Percentiles rank a stretch among this genome's conserved stretches.
Conservation (phyloP, 2,113 vertebrate genomes). For the Macquaria australasica region DNA sequence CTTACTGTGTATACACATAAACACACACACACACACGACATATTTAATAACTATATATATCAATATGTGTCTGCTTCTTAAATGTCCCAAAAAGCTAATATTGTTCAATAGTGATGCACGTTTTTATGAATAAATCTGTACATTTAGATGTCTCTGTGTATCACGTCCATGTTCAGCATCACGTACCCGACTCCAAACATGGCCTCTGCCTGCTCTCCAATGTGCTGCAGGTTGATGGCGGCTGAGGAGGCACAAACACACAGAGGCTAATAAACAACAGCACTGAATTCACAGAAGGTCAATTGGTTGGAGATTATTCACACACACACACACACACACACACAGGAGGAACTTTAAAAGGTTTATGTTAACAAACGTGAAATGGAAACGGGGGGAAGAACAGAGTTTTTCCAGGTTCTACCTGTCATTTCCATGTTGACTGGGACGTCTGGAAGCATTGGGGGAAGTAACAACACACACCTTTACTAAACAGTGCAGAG, state of each 20-base stretch:
- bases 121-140: neutral
- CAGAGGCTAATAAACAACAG: neutral
- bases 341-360: neutral
- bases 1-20: constrained; percentile 83
- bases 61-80: too few species aligned
- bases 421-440: constrained; percentile 25
- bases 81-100: neutral
- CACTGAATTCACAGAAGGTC: neutral
- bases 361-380: neutral
- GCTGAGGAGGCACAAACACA: constrained; percentile 75
- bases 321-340: neutral
- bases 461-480: constrained; percentile 31
- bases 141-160: neutral
- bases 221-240: constrained; percentile 92
- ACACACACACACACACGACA: neutral
- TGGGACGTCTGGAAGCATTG: constrained; percentile 41
- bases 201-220: constrained; percentile 96
- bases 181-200: constrained; percentile 96
- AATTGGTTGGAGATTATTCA: neutral
- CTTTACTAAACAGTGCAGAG: neutral
- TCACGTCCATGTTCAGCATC: too few species aligned
- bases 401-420: constrained; percentile 4
- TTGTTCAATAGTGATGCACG: neutral
- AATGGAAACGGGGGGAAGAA: neutral
- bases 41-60: too few species aligned